A percentile compares a stretch with the other conserved stretches of the same genome.
Conservation (phyloP, 2,113 vertebrate genomes). For the Atlantisia rogersi region DNA sequence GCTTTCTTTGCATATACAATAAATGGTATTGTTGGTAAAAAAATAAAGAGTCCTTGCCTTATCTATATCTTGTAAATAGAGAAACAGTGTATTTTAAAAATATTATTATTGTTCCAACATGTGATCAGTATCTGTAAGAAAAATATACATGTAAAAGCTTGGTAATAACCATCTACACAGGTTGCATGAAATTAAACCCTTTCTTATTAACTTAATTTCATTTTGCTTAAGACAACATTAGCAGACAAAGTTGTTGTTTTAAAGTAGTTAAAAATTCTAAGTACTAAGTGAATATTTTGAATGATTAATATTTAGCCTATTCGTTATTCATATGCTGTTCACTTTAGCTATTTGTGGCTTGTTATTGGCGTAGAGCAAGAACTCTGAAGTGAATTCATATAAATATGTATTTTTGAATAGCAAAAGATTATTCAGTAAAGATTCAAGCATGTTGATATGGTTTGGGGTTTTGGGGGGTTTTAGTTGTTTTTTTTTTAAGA, state of each 20-base stretch:
- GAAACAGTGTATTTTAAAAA: not conserved
- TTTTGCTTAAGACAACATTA: not conserved
- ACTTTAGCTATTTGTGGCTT: constrained; percentile 2
- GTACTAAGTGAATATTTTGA: constrained; percentile 30
- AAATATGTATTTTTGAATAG: constrained; percentile 10
- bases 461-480: not conserved
- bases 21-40: not conserved
- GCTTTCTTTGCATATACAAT: constrained; percentile 14
- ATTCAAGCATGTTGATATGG: not conserved
- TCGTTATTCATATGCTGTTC: constrained; percentile 26
- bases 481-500: not conserved
- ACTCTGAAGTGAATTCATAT: constrained; percentile 13
- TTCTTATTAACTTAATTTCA: not conserved
- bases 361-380: not conserved
- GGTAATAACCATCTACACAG: not conserved
- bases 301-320: constrained; percentile 44
- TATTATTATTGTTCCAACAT: not conserved
- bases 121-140: not conserved
- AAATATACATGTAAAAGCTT: not conserved
- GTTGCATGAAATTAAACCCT: not conserved
- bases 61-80: not conserved
- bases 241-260: not conserved
- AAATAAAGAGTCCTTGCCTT: not conserved
- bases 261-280: constrained; percentile 35
- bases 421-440: not conserved